phyloP scores from a whole-genome alignment of 2,113 vertebrate genomes.

The Clinocottus analis region DNA sequence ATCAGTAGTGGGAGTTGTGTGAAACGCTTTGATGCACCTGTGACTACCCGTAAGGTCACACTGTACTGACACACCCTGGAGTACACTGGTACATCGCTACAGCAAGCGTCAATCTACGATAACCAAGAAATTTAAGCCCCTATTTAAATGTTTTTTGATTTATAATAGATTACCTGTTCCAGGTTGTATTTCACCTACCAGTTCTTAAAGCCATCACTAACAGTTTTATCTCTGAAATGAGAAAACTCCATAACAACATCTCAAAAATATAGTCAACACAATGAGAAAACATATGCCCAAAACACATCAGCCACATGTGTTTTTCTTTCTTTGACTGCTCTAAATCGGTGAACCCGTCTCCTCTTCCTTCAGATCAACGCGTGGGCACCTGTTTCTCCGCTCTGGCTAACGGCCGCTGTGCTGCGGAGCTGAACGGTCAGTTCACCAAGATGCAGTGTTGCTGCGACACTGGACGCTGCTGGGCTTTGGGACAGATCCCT shows the following conservation, averaged over 20 bases:
- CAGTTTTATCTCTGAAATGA: neutral
- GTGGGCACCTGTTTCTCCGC: slow-evolving; percentile 92
- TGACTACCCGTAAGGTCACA: neutral
- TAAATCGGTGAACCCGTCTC: neutral
- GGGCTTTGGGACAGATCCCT: slow-evolving; percentile 89
- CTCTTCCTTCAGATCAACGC: slow-evolving; percentile 89
- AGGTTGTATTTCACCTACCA: neutral
- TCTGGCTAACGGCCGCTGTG: slow-evolving; percentile 92
- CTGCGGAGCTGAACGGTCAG: slow-evolving; percentile 89
- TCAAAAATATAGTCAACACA: too few species aligned
- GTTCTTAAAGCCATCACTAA: neutral
- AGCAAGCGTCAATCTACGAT: neutral
- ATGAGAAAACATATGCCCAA: neutral
- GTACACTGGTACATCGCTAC: neutral
- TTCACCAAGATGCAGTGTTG: slow-evolving; percentile 96
- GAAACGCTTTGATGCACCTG: neutral
- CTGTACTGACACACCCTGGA: neutral
- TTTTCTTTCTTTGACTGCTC: neutral
- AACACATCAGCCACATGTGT: neutral
- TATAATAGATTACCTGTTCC: neutral
- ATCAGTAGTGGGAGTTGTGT: neutral
- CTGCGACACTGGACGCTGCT: slow-evolving; percentile 95
- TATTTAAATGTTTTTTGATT: neutral
- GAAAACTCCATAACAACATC: neutral
- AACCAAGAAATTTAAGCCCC: neutral